These are phyloP conservation scores for Pardosa pseudoannulata DNA, from an alignment of 2,888 invertebrate genomes.

Conservation along the genomic window DNA sequence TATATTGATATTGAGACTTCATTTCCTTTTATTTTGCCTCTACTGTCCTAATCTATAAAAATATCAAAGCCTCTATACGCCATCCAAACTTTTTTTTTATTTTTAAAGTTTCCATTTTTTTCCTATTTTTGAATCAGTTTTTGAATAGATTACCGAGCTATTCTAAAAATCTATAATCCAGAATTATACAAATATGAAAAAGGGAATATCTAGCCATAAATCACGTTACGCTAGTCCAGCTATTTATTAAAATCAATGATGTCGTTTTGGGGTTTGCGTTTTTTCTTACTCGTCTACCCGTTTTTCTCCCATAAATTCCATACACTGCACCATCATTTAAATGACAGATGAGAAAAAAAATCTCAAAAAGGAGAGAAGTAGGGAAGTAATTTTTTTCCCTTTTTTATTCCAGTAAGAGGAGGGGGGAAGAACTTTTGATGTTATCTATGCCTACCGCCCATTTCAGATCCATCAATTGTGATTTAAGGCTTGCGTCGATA, in stretches of 20 bases:
- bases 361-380: constrained; percentile 10
- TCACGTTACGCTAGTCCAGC: constrained; percentile 45
- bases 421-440: neutral
- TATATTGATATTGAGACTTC: too few species aligned
- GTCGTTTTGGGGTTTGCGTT: neutral
- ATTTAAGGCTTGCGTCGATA: constrained; percentile 40
- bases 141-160: too few species aligned
- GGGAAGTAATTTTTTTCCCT: neutral
- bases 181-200: neutral
- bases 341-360: constrained; percentile 55
- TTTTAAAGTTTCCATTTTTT: too few species aligned
- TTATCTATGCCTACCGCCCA: constrained; percentile 36
- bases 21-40: too few species aligned
- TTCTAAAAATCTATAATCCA: neutral
- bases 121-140: too few species aligned
- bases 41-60: too few species aligned
- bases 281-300: neutral
- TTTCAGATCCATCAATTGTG: constrained; percentile 39
- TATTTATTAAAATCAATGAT: constrained; percentile 67
- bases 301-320: constrained; percentile 4
- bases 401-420: neutral
- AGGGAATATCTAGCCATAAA: constrained; percentile 26
- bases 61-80: too few species aligned
- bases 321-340: constrained; percentile 40
- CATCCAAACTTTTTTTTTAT: too few species aligned